Evolutionary conservation across 2,113 vertebrate species (phyloP).

Genomic region (Corythaixoides concolor): DNA sequence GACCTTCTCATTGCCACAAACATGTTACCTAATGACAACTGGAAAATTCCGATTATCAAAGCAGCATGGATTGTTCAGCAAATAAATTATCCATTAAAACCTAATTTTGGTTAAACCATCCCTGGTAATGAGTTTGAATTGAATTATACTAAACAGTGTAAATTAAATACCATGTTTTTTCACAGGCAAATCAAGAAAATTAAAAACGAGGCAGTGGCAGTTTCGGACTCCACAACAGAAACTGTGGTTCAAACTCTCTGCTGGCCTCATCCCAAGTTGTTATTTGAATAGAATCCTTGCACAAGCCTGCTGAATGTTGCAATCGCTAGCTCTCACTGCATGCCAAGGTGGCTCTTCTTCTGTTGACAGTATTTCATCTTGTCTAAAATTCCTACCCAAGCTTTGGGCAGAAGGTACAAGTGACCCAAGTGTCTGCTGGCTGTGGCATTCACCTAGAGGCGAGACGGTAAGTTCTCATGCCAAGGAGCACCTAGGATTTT

Average conservation of each 20-base stretch:
- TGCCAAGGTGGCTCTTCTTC: not conserved
- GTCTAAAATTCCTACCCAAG: not conserved
- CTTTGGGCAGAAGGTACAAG: not conserved
- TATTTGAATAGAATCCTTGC: not conserved
- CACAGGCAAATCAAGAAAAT: not conserved
- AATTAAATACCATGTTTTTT: not conserved
- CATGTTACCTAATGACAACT: not conserved
- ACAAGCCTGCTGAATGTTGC: not conserved
- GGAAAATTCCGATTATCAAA: not conserved
- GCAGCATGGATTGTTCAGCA: not conserved
- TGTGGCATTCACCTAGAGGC: not conserved
- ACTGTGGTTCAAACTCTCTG: not conserved
- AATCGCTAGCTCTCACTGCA: not conserved
- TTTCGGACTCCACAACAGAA: not conserved
- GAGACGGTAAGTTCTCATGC: accelerated
- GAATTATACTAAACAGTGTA: not conserved
- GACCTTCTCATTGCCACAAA: not conserved
- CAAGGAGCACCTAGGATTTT: not conserved
- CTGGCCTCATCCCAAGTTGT: not conserved
- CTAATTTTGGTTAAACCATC: not conserved
- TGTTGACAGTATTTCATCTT: not conserved
- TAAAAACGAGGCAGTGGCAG: not conserved
- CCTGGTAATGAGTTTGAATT: not conserved
- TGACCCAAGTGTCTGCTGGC: not conserved
- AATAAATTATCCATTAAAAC: not conserved